Conservation (phyloP, 2,888 invertebrate genomes). For the Orchestes rusci region DNA sequence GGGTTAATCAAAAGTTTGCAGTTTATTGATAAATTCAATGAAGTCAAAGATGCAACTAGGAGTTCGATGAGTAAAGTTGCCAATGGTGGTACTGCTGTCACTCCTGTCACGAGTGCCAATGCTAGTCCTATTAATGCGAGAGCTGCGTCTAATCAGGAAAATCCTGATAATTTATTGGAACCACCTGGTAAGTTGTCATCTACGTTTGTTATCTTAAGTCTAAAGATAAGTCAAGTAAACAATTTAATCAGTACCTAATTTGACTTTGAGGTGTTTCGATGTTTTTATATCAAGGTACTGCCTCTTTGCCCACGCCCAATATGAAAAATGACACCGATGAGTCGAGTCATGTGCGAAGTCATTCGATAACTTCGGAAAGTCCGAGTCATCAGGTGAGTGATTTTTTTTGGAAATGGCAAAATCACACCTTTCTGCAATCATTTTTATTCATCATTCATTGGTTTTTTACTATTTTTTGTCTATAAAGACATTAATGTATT, state of each 20-base stretch:
- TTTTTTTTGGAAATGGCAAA: too few species aligned
- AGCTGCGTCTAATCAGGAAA: constrained; percentile 51
- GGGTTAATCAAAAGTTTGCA: too few species aligned
- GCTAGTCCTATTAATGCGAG: constrained; percentile 76
- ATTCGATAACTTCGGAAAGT: constrained; percentile 56
- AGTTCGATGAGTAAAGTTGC: constrained; percentile 59
- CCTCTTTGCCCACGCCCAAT: constrained; percentile 34
- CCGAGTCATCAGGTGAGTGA: constrained; percentile 54
- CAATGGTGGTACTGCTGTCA: constrained; percentile 57
- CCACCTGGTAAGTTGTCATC: constrained; percentile 40
- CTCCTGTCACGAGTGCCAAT: constrained; percentile 81
- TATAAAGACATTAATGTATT: too few species aligned
- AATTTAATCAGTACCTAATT: neutral
- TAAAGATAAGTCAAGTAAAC: neutral
- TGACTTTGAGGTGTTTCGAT: neutral
- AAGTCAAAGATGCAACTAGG: constrained; percentile 92
- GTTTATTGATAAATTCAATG: constrained; percentile 98
- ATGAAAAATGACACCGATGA: constrained; percentile 37
- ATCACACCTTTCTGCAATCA: too few species aligned
- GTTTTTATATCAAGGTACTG: constrained; percentile 26
- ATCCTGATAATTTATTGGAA: constrained; percentile 44
- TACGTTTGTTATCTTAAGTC: neutral
- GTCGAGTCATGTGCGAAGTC: constrained; percentile 55
- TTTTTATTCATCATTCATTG: too few species aligned
- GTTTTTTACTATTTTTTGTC: too few species aligned